A percentile compares a stretch with the other conserved stretches of the same genome.
Conservation (phyloP, 1,140 invertebrate genomes). For the Trinorchestia longiramus region DNA sequence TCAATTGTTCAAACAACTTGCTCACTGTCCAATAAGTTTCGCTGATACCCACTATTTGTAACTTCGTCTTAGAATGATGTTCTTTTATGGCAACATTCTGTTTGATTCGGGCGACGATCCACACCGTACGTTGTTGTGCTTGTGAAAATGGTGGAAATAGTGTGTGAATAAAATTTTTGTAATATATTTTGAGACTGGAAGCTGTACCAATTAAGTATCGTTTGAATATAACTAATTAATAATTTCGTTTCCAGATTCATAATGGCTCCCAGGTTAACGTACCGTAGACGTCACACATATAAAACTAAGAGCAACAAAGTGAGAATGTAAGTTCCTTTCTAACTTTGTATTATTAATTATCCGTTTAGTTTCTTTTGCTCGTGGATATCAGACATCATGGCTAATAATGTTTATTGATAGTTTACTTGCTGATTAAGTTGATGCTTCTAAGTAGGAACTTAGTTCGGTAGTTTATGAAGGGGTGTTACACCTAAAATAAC, state of each 20-base stretch:
- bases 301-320: constrained; percentile 48
- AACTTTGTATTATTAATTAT: background rate
- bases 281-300: constrained; percentile 28
- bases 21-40: no score
- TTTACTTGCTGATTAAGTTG: no score
- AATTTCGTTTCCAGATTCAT: background rate
- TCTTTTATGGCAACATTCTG: background rate
- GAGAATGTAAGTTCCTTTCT: constrained; percentile 27
- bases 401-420: no score
- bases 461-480: no score
- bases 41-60: background rate
- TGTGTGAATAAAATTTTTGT: background rate
- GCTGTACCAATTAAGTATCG: background rate
- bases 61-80: background rate
- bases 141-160: background rate
- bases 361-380: no score
- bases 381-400: no score
- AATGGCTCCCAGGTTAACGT: constrained; percentile 33
- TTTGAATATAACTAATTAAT: background rate
- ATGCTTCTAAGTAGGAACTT: no score
- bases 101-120: background rate
- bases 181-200: background rate
- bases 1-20: no score
- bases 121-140: background rate
- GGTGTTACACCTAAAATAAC: no score